Base-by-base conservation (phyloP, 2,797 vertebrate genomes). In the Pristis pectinata region DNA sequence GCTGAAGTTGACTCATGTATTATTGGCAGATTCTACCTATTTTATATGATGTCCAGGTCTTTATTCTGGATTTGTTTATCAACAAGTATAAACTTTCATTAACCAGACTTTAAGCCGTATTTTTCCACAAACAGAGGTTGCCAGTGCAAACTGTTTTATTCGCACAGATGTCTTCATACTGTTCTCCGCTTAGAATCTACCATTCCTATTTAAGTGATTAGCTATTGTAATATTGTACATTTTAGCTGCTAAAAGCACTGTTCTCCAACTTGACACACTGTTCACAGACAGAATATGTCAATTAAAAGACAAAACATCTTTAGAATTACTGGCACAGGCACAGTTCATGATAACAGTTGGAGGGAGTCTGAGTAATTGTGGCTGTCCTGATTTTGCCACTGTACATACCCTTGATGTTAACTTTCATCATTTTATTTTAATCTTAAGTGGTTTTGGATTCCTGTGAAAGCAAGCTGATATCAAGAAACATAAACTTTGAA, bases 291-390 rank as follows among this genome's bases (percentile, higher is more conserved):
- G 70, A 94, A 56, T 44, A 94, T 94, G 70, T 94, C 92, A 94
- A 94, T 76, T 74, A 53, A 94, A 94, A 74, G 92, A 94, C 92
- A 94, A 74, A 94, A 94, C 44, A 94, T 94, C 49, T 53, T 94
- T 92, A 19, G 22, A 44, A 94, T 94, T 53, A 76, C 44, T 76
- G 53, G 76, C 94, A 70, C 44, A 64, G 87, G 41, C 87, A 41
- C 53, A 76, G 92, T 49, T 93, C 49, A 94, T 76, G 92, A 76
- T 94, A 94, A 72, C 92, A 74, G 53, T 74, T 94, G 70, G 41
- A 53, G 92, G 44, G 70, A 94, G 70, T 74, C 13, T 94, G 92
- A 94, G 70, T 94, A 53, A 74, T 44, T 94, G 27, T 27, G 24
- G 92, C 92, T 94, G 92, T 53, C 30, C 41, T 74, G 13, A n/a